Percentiles rank a stretch among this genome's conserved stretches.
phyloP scores from a whole-genome alignment of 1,140 invertebrate genomes.

The Anoplophora glabripennis region DNA sequence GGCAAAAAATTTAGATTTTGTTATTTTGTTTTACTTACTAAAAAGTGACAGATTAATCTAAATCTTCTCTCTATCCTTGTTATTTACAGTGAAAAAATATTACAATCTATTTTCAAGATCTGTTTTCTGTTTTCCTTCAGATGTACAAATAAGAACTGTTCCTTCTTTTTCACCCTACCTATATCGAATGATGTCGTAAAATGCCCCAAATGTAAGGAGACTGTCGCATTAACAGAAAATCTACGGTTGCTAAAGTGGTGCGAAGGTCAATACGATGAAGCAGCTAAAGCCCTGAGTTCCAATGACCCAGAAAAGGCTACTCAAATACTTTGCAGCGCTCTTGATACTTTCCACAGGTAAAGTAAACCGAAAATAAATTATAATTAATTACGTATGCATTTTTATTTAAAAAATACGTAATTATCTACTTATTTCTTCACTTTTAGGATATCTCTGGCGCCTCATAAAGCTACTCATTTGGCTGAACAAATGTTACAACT shows the following conservation, averaged over 20 bases:
- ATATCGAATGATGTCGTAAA: slow-evolving; percentile 47
- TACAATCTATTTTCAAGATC: too few species aligned
- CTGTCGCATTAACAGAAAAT: slow-evolving; percentile 53
- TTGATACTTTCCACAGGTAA: slow-evolving; percentile 48
- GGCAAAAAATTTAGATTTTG: too few species aligned
- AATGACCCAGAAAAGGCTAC: slow-evolving; percentile 53
- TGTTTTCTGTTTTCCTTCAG: slow-evolving; percentile 49
- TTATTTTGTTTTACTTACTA: too few species aligned
- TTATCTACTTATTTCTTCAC: not conserved
- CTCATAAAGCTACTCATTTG: slow-evolving; percentile 59
- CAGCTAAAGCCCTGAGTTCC: slow-evolving; percentile 51
- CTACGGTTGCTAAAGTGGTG: slow-evolving; percentile 53
- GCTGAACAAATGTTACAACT: slow-evolving; percentile 60
- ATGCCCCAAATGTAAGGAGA: slow-evolving; percentile 56
- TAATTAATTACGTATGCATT: too few species aligned
- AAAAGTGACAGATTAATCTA: too few species aligned
- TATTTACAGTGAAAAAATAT: too few species aligned
- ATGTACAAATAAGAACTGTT: slow-evolving; percentile 57
- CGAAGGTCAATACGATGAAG: slow-evolving; percentile 52
- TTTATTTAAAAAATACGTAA: too few species aligned
- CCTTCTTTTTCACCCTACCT: slow-evolving; percentile 52
- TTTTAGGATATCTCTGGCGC: slow-evolving; percentile 53
- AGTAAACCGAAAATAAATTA: too few species aligned
- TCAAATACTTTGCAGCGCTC: slow-evolving; percentile 50
- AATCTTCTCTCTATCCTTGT: too few species aligned